These are phyloP conservation scores for Cololabis saira DNA, from an alignment of 2,113 vertebrate species.

Conservation along the genomic window DNA sequence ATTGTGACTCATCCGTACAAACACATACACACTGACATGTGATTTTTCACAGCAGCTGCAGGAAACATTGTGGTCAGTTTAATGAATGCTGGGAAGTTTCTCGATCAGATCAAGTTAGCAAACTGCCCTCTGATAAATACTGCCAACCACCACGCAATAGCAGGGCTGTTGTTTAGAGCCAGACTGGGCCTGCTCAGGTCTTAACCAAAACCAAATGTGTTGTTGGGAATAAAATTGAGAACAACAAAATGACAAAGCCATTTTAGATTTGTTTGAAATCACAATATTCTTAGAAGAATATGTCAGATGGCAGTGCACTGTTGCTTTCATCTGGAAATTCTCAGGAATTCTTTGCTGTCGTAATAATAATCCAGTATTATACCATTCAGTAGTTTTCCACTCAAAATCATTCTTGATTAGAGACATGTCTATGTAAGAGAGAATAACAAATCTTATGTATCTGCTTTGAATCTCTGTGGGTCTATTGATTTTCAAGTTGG, in stretches of 20 bases:
- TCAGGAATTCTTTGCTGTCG: too few relatives aligned
- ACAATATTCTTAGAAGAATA: neutral
- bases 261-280: neutral
- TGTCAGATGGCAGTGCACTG: too few relatives aligned
- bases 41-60: slow-evolving; percentile 53
- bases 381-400: too few relatives aligned
- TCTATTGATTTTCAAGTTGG: too few relatives aligned
- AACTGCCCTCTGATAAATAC: slow-evolving; percentile 33
- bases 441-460: too few relatives aligned
- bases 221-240: slow-evolving; percentile 10
- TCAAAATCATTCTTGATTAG: too few relatives aligned
- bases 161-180: slow-evolving; percentile 6
- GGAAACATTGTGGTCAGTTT: slow-evolving; percentile 7
- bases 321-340: too few relatives aligned
- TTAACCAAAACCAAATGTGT: slow-evolving; percentile 18
- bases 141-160: slow-evolving; percentile 44
- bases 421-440: too few relatives aligned
- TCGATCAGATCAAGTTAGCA: slow-evolving; percentile 44
- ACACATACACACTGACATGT: slow-evolving; percentile 22
- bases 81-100: slow-evolving; percentile 48
- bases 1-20: slow-evolving; percentile 42
- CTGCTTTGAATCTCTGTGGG: too few relatives aligned
- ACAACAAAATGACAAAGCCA: neutral
- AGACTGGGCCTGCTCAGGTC: neutral
- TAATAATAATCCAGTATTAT: too few relatives aligned